Percentiles rank a stretch among this genome's conserved stretches.
phyloP scores from a whole-genome alignment of 2,888 invertebrate species.

The Pristionchus entomophagus region DNA sequence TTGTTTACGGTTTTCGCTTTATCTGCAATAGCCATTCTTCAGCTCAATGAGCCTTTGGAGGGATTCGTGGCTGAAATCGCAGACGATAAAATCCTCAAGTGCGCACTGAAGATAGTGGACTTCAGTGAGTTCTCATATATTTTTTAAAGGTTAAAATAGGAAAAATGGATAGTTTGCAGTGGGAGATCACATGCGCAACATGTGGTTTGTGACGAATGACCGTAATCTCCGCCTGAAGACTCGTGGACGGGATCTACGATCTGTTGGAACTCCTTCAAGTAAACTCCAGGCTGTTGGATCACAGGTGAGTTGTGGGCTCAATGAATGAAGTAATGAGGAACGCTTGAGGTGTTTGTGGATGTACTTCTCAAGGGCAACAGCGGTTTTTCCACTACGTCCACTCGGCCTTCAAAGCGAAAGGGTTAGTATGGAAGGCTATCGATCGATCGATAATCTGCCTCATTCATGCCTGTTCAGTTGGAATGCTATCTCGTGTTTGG shows the following conservation, averaged over 20 bases:
- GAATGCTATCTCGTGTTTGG: no score
- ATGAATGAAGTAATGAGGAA: not conserved
- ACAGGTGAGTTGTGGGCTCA: not conserved
- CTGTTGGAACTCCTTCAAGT: no score
- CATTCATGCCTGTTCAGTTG: no score
- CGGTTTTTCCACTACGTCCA: not conserved
- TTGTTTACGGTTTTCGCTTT: not conserved
- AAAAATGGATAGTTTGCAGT: no score
- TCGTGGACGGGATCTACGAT: not conserved
- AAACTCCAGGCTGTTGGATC: no score
- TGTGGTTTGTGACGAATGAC: slow-evolving; percentile 20
- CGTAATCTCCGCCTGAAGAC: not conserved
- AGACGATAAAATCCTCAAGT: slow-evolving; percentile 39
- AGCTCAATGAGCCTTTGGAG: not conserved
- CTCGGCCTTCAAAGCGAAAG: not conserved
- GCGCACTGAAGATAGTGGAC: not conserved
- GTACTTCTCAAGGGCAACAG: not conserved
- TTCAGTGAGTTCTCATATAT: no score
- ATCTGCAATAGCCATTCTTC: not conserved
- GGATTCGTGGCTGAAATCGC: not conserved
- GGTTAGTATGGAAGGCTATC: no score
- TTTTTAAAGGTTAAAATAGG: no score
- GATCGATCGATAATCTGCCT: no score
- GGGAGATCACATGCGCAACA: not conserved
- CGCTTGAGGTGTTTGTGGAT: not conserved